A percentile compares a stretch with the other conserved stretches of the same genome.
These are phyloP conservation scores for Hippocampus zosterae DNA, from an alignment of 2,113 vertebrate species.

Conservation along the genomic window DNA sequence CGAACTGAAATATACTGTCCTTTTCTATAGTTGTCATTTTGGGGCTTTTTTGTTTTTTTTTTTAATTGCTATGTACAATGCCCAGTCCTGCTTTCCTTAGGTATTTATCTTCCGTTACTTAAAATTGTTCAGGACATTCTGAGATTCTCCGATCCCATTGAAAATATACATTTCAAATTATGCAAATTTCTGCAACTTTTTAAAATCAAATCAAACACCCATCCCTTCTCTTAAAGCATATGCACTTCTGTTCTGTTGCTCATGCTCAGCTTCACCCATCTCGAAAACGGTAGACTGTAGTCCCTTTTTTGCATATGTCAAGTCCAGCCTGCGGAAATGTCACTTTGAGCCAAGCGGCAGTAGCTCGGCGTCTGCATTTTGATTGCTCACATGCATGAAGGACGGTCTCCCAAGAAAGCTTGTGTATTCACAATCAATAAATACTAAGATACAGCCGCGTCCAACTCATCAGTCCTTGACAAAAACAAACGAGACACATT, in stretches of 20 bases:
- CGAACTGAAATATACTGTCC: too few species aligned
- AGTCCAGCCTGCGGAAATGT: conserved; percentile 67
- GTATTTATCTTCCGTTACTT: too few species aligned
- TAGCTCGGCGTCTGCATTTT: conserved; percentile 53
- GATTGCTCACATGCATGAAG: conserved; percentile 51
- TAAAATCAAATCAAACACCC: not conserved
- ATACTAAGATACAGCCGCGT: conserved; percentile 30
- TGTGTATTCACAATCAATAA: conserved; percentile 56
- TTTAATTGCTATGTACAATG: too few species aligned
- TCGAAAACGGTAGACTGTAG: conserved; percentile 10
- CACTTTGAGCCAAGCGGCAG: conserved; percentile 52
- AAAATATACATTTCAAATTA: not conserved
- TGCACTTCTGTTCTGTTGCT: conserved; percentile 39
- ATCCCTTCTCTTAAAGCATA: conserved; percentile 31
- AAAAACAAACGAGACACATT: conserved; percentile 23
- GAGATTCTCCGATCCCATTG: not conserved
- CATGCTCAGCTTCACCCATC: conserved; percentile 22
- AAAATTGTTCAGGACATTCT: not conserved
- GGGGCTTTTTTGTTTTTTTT: too few species aligned
- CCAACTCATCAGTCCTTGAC: conserved; percentile 34
- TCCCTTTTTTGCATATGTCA: conserved; percentile 57
- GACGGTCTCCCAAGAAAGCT: conserved; percentile 31
- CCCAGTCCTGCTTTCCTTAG: too few species aligned
- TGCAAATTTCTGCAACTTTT: not conserved
- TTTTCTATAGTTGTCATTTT: too few species aligned